These are phyloP conservation scores for Pygathrix nemaeus DNA, from an alignment of 2,113 vertebrate species.

Conservation along the genomic window DNA sequence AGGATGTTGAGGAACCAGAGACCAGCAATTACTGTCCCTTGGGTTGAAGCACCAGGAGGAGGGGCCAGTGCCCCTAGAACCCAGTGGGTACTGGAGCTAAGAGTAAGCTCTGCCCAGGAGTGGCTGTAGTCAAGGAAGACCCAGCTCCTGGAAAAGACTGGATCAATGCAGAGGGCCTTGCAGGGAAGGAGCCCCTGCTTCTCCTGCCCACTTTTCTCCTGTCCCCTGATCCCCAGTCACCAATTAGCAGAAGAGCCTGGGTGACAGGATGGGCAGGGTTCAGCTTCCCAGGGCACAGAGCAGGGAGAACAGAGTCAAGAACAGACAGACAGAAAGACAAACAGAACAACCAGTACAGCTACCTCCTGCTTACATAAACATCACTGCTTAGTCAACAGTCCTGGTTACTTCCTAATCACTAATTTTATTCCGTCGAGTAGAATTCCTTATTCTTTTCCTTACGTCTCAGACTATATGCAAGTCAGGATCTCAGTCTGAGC, in stretches of 20 bases:
- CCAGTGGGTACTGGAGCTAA: fast-evolving
- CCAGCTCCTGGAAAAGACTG: not conserved
- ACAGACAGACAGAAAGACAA: not conserved
- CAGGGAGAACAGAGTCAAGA: not conserved
- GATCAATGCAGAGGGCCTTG: not conserved
- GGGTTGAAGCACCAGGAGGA: not conserved
- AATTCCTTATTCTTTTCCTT: not conserved
- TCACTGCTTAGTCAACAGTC: not conserved
- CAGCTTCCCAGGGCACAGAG: not conserved
- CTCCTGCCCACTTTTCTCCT: not conserved
- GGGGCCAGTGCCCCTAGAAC: not conserved
- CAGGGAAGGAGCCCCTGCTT: not conserved
- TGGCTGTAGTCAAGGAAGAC: not conserved
- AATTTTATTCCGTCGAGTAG: not conserved
- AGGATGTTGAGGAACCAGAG: not conserved
- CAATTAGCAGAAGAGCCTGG: not conserved
- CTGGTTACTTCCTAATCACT: not conserved
- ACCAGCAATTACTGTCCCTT: not conserved
- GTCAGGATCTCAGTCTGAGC: not conserved
- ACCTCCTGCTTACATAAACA: not conserved
- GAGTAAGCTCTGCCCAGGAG: not conserved
- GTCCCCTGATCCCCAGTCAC: not conserved
- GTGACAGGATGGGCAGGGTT: not conserved
- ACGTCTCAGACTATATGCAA: not conserved
- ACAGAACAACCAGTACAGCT: too few species aligned